Percentiles rank a stretch among this genome's conserved stretches.
Conservation (phyloP, 1,140 invertebrate species). For the Halictus rubicundus region DNA sequence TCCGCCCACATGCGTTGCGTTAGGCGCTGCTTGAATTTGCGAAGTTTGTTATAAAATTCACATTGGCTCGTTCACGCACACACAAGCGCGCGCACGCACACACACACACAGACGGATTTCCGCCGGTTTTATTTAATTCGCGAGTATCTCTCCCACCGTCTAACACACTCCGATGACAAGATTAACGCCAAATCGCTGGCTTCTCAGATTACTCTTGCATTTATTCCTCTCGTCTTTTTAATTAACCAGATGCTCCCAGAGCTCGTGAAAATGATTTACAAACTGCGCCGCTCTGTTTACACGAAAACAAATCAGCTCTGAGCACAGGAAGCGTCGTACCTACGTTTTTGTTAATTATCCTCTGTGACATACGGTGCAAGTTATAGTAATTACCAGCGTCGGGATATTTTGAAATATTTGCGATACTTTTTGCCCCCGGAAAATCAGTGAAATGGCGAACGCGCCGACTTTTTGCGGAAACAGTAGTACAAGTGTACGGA, state of each 20-base stretch:
- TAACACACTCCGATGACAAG: background rate
- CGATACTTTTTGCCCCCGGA: too few species aligned
- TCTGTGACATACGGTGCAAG: too few species aligned
- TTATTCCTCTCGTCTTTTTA: constrained; percentile 2
- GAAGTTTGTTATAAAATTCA: background rate
- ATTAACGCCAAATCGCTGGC: background rate
- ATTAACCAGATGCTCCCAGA: background rate
- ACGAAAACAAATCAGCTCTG: background rate
- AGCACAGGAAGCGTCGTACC: too few species aligned
- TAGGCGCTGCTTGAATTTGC: background rate
- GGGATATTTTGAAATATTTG: too few species aligned
- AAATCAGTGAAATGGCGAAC: too few species aligned
- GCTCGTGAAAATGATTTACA: background rate
- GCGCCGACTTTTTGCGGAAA: too few species aligned
- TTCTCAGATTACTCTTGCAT: constrained; percentile 5
- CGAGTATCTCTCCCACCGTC: background rate
- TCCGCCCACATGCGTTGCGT: background rate
- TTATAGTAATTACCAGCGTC: too few species aligned
- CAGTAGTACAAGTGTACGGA: too few species aligned
- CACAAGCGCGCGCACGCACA: background rate
- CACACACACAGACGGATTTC: background rate
- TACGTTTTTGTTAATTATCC: too few species aligned
- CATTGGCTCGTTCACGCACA: background rate
- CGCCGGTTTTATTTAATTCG: background rate
- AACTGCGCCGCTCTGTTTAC: background rate